Evolutionary conservation across 2,797 vertebrate species (phyloP), one percentile per base, ranked within the genome.

Genomic region (Characodon lateralis): DNA sequence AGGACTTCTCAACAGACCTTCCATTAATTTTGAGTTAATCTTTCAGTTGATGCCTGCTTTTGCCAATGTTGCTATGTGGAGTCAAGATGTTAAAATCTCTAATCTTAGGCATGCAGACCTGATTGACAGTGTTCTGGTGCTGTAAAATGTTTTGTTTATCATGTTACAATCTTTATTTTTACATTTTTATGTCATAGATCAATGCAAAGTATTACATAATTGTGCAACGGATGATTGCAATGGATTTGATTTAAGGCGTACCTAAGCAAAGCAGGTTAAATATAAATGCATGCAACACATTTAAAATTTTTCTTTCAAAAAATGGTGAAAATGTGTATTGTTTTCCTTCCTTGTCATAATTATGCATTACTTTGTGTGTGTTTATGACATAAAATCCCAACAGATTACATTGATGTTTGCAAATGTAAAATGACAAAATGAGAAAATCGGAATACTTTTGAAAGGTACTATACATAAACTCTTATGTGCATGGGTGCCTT

Each of bases 1-100:
- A 72, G 22, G 43, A 78, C 43, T 68, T 74, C 63, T 89, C 66
- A 75, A 74, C 74, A 77, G 79, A 78, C 74, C 58, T 72, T 80
- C 43, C 73, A 80, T 73, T 92, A 90, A 91, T 93, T 80, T 84
- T 24, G 55, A 77, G 81, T 51, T 92, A 87, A 93, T 88, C 90
- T 83, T 70, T 61, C 61, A 81, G 72, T 82, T 94, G 93, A 94
- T 84, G 82, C 85, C 92, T 92, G 83, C 86, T 85, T 89, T 82
- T 85, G 78, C 76, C 85, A 82, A 79, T 74, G 74, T 61, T 78
- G 63, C 35, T 65, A 74, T 72, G 84, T 74, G 53, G 43, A 76
- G 74, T 70, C 78, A 74, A 83, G 85, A 79, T 87, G 76, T 72
- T 78, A 78, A 83, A 85, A 79, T 87, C 72, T 85, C 78, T 92